Evolutionary conservation across 2,888 invertebrate species (phyloP).

Genomic region (Caenorhabditis sp.): DNA sequence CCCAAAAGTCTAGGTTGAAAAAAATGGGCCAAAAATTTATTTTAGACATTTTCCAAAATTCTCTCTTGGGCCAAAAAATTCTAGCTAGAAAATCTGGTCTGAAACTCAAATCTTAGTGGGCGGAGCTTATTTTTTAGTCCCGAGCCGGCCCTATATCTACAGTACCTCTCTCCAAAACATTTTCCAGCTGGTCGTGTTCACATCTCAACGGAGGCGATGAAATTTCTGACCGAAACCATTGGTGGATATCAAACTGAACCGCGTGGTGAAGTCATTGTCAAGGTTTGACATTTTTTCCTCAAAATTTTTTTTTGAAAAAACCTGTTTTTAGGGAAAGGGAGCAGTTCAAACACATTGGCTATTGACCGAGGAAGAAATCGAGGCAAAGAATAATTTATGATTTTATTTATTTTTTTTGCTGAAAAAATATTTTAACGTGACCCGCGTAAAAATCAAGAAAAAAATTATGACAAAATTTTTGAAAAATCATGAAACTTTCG

Average conservation of each 20-base stretch:
- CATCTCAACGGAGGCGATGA: constrained; percentile 62
- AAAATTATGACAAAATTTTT: background rate
- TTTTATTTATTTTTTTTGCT: background rate
- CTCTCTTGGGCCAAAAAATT: too few species aligned
- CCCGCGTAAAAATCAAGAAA: constrained; percentile 2
- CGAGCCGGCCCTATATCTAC: too few species aligned
- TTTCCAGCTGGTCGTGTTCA: constrained; percentile 65
- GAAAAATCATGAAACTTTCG: constrained; percentile 26
- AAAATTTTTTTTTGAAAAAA: background rate
- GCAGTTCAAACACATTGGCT: constrained; percentile 55
- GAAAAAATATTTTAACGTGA: too few species aligned
- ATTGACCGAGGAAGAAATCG: constrained; percentile 45
- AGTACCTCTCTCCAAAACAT: too few species aligned
- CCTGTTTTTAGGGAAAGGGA: constrained; percentile 52
- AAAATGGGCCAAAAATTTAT: too few species aligned
- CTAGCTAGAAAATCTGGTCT: too few species aligned
- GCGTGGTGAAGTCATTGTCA: constrained; percentile 66
- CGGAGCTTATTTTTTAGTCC: too few species aligned
- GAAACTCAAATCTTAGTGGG: too few species aligned
- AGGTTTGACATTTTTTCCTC: constrained; percentile 27
- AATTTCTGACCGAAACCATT: constrained; percentile 60
- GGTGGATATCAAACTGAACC: constrained; percentile 66
- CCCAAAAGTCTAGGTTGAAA: too few species aligned
- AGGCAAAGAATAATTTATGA: constrained; percentile 21
- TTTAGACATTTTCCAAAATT: too few species aligned